A percentile compares a stretch with the other conserved stretches of the same genome.
These are phyloP conservation scores for Aepyceros melampus DNA, from an alignment of 2,113 vertebrate genomes.

Conservation along the genomic window DNA sequence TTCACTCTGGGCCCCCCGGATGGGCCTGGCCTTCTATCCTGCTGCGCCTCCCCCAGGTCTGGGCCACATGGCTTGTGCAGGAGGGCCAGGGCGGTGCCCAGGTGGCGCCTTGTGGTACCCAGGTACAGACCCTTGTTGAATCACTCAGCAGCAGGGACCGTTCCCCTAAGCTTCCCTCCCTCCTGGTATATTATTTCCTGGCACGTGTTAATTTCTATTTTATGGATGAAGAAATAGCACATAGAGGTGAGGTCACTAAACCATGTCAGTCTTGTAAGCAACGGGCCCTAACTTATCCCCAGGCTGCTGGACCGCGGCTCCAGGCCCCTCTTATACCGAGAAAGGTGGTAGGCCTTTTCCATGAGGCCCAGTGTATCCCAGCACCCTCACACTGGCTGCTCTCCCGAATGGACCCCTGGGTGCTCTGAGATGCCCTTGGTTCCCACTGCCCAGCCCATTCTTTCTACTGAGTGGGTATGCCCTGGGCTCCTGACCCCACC, in stretches of 20 bases:
- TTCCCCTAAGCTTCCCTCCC: not conserved
- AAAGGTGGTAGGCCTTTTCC: not conserved
- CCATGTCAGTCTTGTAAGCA: not conserved
- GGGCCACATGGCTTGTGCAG: rapidly evolving
- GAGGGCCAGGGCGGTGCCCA: not conserved
- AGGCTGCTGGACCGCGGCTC: not conserved
- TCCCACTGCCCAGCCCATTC: rapidly evolving
- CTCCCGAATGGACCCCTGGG: not conserved
- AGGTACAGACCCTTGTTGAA: not conserved
- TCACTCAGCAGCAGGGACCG: not conserved
- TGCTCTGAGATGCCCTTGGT: not conserved
- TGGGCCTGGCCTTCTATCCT: not conserved
- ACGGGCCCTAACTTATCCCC: not conserved
- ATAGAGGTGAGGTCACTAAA: not conserved
- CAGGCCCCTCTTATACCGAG: not conserved
- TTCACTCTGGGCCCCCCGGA: rapidly evolving
- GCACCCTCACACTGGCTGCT: not conserved
- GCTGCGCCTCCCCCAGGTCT: not conserved
- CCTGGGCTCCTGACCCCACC: not conserved
- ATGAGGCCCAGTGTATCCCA: not conserved
- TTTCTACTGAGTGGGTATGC: not conserved
- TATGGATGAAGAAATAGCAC: not conserved
- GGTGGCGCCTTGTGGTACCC: not conserved
- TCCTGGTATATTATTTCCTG: not conserved
- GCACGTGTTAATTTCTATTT: not conserved